Conservation (phyloP, 2,797 vertebrate species). For the Protosalanx chinensis region DNA sequence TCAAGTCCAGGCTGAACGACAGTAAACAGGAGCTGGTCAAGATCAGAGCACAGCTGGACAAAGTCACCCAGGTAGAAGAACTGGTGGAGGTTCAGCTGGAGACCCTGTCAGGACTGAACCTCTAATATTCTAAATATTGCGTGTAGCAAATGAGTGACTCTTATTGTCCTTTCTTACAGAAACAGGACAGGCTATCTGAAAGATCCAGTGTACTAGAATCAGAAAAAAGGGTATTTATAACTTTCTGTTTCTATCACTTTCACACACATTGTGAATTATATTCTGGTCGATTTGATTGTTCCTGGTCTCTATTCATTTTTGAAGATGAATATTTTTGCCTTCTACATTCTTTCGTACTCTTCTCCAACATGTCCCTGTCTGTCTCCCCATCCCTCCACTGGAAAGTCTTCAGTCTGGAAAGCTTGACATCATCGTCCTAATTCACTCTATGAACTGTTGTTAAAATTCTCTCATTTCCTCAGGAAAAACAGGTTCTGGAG, state of each 20-base stretch:
- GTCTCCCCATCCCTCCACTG: neutral
- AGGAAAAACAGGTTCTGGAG: constrained; percentile 92
- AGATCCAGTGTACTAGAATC: constrained; percentile 83
- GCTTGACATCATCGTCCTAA: neutral
- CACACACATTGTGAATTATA: too few relatives aligned
- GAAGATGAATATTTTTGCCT: constrained; percentile 13
- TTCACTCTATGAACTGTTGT: neutral
- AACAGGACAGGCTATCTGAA: constrained; percentile 89
- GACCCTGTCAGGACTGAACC: neutral
- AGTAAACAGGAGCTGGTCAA: constrained; percentile 87
- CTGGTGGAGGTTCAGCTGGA: neutral
- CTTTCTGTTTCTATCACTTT: constrained; percentile 11
- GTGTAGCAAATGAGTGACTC: too few relatives aligned
- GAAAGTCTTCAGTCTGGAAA: neutral
- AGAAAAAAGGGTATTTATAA: constrained; percentile 84
- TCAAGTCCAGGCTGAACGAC: constrained; percentile 89
- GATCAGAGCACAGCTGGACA: constrained; percentile 87
- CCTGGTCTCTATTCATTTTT: constrained; percentile 3
- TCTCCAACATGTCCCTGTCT: constrained; percentile 1
- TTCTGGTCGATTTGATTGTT: constrained; percentile 16
- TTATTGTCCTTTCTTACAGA: constrained; percentile 66
- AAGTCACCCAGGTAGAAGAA: constrained; percentile 81
- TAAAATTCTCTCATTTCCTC: constrained; percentile 28
- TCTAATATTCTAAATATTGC: neutral
- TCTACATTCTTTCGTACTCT: neutral